Evolutionary conservation across 2,888 invertebrate genomes (phyloP), one percentile per base, ranked within the genome.

Genomic region (Plebejus melissa): DNA sequence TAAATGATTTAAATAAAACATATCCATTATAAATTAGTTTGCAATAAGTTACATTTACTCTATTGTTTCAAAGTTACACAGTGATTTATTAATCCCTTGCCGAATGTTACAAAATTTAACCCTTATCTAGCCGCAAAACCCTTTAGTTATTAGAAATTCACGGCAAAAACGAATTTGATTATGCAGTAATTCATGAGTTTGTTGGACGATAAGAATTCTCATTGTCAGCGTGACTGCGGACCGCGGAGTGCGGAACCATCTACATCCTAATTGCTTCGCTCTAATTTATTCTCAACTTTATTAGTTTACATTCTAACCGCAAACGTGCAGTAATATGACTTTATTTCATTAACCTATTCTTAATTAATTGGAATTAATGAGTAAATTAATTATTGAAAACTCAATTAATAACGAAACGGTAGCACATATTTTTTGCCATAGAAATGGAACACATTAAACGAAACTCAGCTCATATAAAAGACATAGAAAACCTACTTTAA

Each of bases 141-240:
- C 46, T 41, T 41, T 41, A 71, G 22, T 41, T 41, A 50, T 72
- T 50, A 32, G 32, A 32, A 16, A 54, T 32, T 32, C 13, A 5
- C 4, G 28, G 72, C 72, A 72, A 72, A 72, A 72, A 72, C 72
- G 50, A 50, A 54, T 72, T 72, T 32, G 50, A 54, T 72, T 71
- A 28, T 72, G 72, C 16, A 22, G 46, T 72, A 72, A 72, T 72
- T 72, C 54, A 72, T 50, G 28, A 54, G 16, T 72, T 72, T 72
- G 32, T 72, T 72, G 13, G 32, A 72, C 28, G 72, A 72, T 72
- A 54, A 72, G 50, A 72, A 72, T 72, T 16, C 28, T 50, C 46
- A 2, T 54, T 32, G 72, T 72, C 72, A 72, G 72, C 72, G 54
- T 72, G 70, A 22, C 41, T 41, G 41, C 70, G 32, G 13, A 28